These are phyloP conservation scores for Drosophila burlai DNA, from an alignment of 1,140 invertebrate species.

Conservation along the genomic window DNA sequence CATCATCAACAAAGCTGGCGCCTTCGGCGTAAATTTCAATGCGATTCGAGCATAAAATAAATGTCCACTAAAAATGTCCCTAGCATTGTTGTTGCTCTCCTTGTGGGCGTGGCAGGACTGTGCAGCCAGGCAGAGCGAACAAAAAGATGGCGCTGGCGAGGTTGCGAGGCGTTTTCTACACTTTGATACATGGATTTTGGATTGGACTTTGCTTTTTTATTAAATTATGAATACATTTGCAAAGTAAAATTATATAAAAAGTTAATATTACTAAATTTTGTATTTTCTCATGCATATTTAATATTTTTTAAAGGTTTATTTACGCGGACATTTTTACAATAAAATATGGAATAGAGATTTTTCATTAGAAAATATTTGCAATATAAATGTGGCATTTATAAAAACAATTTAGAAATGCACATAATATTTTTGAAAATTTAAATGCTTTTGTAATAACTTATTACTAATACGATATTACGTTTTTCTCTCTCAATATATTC, in stretches of 20 bases:
- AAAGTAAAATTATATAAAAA: background rate
- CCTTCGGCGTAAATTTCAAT: conserved; percentile 72
- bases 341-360: background rate
- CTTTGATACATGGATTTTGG: background rate
- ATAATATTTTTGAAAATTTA: background rate
- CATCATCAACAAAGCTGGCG: conserved; percentile 71
- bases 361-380: background rate
- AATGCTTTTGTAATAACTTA: background rate
- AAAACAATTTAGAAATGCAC: background rate
- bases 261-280: background rate
- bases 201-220: background rate
- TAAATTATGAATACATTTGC: background rate
- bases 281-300: background rate
- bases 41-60: conserved; percentile 80
- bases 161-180: conserved; percentile 7
- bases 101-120: conserved; percentile 55
- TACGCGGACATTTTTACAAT: background rate
- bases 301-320: no score
- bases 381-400: no score
- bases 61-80: conserved; percentile 81
- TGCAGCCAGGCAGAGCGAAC: conserved; percentile 39
- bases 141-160: conserved; percentile 39
- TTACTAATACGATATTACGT: background rate
- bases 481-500: background rate
- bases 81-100: conserved; percentile 43